These are phyloP conservation scores for Sesamia nonagrioides DNA, from an alignment of 1,140 invertebrate genomes.

Conservation along the genomic window DNA sequence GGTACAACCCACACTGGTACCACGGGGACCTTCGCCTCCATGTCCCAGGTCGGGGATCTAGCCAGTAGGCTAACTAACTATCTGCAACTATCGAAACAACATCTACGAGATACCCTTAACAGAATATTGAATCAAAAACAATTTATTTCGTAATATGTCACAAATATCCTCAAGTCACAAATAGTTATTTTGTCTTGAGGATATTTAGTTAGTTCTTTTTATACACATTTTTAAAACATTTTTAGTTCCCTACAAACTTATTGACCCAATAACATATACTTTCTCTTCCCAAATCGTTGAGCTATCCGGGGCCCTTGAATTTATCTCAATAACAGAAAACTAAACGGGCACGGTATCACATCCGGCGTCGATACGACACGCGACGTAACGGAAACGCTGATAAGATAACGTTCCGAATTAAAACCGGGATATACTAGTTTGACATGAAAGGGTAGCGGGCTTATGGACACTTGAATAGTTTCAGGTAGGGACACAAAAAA, in stretches of 20 bases:
- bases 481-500: neutral
- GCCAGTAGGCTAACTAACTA: too few relatives aligned
- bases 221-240: too few relatives aligned
- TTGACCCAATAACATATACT: neutral
- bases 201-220: too few relatives aligned
- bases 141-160: too few relatives aligned
- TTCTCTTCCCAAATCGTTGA: neutral
- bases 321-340: slow-evolving; percentile 47
- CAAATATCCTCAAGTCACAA: too few relatives aligned
- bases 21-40: too few relatives aligned
- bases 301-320: slow-evolving; percentile 16
- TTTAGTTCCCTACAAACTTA: neutral
- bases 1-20: too few relatives aligned
- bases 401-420: slow-evolving; percentile 43
- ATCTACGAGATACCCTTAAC: too few relatives aligned
- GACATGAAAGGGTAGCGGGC: slow-evolving; percentile 30
- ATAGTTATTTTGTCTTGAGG: too few relatives aligned
- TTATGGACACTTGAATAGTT: neutral
- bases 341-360: slow-evolving; percentile 18
- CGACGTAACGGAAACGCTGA: slow-evolving; percentile 31
- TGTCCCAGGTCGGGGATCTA: too few relatives aligned
- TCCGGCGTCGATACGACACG: slow-evolving; percentile 33
- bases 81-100: too few relatives aligned
- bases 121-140: too few relatives aligned
- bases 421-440: slow-evolving; percentile 41